Evolutionary conservation across 2,113 vertebrate species (phyloP).

Genomic region (Otocyon megalotis): DNA sequence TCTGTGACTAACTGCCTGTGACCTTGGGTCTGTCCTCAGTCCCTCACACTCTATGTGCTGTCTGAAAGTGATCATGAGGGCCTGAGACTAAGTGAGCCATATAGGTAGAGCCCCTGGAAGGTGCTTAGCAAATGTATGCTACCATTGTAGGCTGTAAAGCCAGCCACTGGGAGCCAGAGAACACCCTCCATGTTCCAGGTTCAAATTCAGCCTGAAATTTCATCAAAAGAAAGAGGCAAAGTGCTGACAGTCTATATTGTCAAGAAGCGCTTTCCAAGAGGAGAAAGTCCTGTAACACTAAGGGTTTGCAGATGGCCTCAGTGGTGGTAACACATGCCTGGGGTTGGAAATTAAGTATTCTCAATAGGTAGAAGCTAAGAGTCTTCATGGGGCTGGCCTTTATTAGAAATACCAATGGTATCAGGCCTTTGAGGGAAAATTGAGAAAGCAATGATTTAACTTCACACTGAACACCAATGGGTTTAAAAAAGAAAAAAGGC

Average conservation of each 20-base stretch:
- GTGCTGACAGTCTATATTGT: not conserved
- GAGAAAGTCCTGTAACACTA: not conserved
- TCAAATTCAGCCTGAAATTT: not conserved
- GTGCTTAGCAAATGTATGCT: not conserved
- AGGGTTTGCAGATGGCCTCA: not conserved
- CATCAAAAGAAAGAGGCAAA: not conserved
- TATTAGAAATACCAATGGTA: not conserved
- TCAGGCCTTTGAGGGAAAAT: not conserved
- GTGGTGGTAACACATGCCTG: not conserved
- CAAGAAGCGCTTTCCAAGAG: not conserved
- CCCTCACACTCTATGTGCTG: too few species aligned
- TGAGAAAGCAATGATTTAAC: not conserved
- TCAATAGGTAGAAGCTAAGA: not conserved
- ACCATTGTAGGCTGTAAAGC: not conserved
- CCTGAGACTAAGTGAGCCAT: not conserved
- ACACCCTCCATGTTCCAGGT: not conserved
- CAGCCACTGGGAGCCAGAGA: not conserved
- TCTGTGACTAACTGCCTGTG: not conserved
- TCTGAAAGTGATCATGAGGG: not conserved
- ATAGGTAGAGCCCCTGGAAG: accelerated
- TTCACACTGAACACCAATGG: not conserved
- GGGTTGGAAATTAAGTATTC: not conserved
- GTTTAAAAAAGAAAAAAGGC: not conserved
- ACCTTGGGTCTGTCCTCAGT: not conserved
- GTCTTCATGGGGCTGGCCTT: not conserved